A percentile compares a stretch with the other conserved stretches of the same genome.
phyloP scores from a whole-genome alignment of 2,888 invertebrate genomes.

The Pyralis farinalis region DNA sequence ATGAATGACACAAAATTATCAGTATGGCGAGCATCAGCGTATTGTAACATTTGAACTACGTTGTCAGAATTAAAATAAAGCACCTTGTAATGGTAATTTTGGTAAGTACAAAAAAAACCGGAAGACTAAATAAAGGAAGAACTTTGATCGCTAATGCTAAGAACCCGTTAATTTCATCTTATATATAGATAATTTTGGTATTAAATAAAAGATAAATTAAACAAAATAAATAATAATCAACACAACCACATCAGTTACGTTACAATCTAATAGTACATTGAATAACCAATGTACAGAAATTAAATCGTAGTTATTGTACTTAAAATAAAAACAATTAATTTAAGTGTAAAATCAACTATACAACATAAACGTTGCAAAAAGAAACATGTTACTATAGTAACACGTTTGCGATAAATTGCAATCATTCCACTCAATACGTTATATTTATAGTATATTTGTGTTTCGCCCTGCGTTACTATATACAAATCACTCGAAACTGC shows the following conservation, averaged over 20 bases:
- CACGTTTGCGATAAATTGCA: constrained; percentile 13
- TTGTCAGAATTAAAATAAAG: constrained; percentile 44
- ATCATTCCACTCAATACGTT: constrained; percentile 8
- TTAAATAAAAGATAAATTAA: constrained; percentile 72
- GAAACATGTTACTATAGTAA: constrained; percentile 12
- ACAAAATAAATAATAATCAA: constrained; percentile 73
- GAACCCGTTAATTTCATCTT: constrained; percentile 59
- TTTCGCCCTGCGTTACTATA: constrained; percentile 4
- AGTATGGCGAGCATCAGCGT: constrained; percentile 64
- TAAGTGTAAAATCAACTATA: constrained; percentile 22
- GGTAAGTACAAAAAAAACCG: constrained; percentile 67
- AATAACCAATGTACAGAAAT: constrained; percentile 35
- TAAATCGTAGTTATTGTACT: constrained; percentile 50
- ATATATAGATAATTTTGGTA: constrained; percentile 57
- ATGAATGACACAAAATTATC: constrained; percentile 57
- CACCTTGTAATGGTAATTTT: constrained; percentile 60
- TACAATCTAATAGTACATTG: constrained; percentile 52
- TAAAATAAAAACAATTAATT: constrained; percentile 37
- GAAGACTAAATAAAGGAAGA: constrained; percentile 66
- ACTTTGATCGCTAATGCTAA: constrained; percentile 54
- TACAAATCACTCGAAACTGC: constrained; percentile 17
- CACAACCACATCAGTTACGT: constrained; percentile 71
- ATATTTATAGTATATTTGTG: neutral
- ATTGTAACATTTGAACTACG: constrained; percentile 32
- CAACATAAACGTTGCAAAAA: constrained; percentile 21